These are phyloP conservation scores for Microtus montanus DNA, from an alignment of 2,113 vertebrate species.

Conservation along the genomic window DNA sequence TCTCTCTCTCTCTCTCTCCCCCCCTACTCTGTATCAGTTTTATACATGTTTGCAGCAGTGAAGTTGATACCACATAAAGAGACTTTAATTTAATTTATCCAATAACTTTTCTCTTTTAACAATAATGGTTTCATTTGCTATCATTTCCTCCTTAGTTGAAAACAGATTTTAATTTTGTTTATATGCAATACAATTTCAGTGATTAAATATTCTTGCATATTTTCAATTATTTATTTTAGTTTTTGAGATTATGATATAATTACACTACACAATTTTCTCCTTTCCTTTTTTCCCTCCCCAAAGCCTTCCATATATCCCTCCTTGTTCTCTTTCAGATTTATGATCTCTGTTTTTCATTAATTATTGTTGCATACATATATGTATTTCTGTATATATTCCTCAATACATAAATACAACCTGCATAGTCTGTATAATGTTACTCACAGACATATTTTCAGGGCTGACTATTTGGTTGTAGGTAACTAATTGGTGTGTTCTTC, in stretches of 20 bases:
- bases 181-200: not conserved
- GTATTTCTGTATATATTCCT: not conserved
- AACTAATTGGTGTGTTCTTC: not conserved
- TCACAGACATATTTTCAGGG: not conserved
- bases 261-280: not conserved
- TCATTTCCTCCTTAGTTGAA: constrained; percentile 34
- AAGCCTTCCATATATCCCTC: not conserved
- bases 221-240: not conserved
- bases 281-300: not conserved
- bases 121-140: constrained; percentile 21
- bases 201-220: not conserved
- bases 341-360: not conserved
- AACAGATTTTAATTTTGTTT: not conserved
- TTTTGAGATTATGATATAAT: not conserved
- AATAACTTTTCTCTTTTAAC: constrained; percentile 18
- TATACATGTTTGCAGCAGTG: not conserved
- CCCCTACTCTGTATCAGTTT: not conserved
- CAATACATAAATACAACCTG: not conserved
- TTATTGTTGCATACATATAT: not conserved
- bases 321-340: not conserved
- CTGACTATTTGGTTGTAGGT: too few species aligned
- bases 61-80: not conserved
- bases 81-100: not conserved
- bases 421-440: not conserved
- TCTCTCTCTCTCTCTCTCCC: too few species aligned